Conservation (phyloP, 2,113 vertebrate genomes). For the Stegastes partitus region DNA sequence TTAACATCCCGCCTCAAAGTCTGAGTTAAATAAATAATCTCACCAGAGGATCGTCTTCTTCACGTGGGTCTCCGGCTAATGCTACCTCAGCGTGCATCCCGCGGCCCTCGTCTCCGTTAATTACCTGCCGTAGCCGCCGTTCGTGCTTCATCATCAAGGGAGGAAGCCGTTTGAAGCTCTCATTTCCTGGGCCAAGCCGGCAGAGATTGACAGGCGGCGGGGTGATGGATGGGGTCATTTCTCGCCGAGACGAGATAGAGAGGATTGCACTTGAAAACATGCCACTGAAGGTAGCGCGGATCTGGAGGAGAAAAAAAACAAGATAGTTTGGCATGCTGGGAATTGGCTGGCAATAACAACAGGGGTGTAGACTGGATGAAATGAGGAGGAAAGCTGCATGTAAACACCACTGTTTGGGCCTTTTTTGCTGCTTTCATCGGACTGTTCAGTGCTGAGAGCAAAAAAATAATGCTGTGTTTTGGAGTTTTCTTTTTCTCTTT, state of each 20-base stretch:
- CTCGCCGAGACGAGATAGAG: slow-evolving; percentile 23
- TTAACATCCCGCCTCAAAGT: neutral
- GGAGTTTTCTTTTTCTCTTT: too few species aligned
- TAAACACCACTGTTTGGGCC: neutral
- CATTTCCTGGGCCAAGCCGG: slow-evolving; percentile 54
- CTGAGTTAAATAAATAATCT: neutral
- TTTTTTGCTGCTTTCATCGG: too few species aligned
- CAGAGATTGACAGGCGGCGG: slow-evolving; percentile 45
- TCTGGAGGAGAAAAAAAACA: slow-evolving; percentile 1
- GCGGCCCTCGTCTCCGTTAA: slow-evolving; percentile 54
- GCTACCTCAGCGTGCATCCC: slow-evolving; percentile 36
- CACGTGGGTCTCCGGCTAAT: neutral
- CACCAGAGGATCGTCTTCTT: neutral
- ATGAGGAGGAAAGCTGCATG: slow-evolving; percentile 3
- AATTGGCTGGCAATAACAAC: slow-evolving; percentile 12
- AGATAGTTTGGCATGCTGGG: slow-evolving; percentile 3
- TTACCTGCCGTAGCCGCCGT: slow-evolving; percentile 44
- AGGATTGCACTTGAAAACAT: slow-evolving; percentile 36
- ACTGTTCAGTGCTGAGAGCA: too few species aligned
- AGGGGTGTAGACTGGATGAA: neutral
- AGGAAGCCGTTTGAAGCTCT: slow-evolving; percentile 59
- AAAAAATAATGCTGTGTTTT: too few species aligned
- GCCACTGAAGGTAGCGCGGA: neutral
- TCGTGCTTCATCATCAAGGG: slow-evolving; percentile 49
- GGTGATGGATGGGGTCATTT: slow-evolving; percentile 44